Evolutionary conservation across 2,113 vertebrate genomes (phyloP).

Genomic region (Tauraco erythrolophus): DNA sequence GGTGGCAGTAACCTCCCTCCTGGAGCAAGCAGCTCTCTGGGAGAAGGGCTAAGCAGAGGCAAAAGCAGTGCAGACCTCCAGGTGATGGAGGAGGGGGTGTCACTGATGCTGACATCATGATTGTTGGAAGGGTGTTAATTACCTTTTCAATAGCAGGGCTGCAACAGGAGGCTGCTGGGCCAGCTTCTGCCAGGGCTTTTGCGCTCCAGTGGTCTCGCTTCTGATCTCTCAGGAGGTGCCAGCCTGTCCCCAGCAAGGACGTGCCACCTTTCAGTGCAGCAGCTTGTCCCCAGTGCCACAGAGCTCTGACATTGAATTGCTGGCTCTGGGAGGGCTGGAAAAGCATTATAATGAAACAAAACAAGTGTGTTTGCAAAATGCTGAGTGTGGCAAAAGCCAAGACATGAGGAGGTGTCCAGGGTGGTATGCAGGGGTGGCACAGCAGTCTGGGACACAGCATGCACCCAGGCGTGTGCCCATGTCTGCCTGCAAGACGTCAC

Average conservation of each 20-base stretch:
- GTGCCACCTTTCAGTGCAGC: background rate
- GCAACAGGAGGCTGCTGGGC: background rate
- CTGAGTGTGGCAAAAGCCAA: background rate
- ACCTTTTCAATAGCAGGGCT: background rate
- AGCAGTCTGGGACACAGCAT: background rate
- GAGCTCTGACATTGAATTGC: background rate
- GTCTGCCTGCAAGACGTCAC: background rate
- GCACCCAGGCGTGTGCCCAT: rapidly evolving
- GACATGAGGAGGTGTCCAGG: background rate
- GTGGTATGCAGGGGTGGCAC: background rate
- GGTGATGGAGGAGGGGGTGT: background rate
- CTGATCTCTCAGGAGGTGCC: background rate
- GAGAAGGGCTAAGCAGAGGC: background rate
- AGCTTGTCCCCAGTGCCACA: background rate
- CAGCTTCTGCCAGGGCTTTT: background rate
- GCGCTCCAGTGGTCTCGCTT: background rate
- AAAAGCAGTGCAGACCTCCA: background rate
- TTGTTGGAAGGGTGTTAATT: background rate
- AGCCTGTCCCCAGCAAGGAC: background rate
- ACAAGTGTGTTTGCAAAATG: background rate
- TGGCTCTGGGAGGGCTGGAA: background rate
- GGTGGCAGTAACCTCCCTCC: background rate
- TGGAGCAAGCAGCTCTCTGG: background rate
- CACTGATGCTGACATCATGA: background rate
- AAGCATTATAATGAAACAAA: background rate